Evolutionary conservation across 2,797 vertebrate species (phyloP).

Genomic region (Rachycentron canadum): DNA sequence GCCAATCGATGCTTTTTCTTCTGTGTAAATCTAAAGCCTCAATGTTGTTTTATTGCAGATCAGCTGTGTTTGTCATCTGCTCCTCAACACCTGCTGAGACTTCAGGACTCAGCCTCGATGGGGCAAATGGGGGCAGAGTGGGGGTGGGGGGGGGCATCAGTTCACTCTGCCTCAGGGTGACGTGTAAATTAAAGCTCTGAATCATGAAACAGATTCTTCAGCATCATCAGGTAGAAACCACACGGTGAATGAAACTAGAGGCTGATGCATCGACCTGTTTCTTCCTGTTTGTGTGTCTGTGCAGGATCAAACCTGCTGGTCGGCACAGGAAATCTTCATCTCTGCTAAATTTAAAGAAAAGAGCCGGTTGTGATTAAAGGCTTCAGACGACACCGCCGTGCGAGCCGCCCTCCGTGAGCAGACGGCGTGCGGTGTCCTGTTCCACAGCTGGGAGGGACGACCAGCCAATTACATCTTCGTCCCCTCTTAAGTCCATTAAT

Average conservation of each 20-base stretch:
- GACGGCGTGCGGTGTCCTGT: constrained; percentile 45
- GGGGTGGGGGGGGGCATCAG: background rate
- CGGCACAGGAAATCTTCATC: background rate
- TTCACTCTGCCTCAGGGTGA: constrained; percentile 13
- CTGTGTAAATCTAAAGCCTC: background rate
- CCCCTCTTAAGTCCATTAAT: constrained; percentile 87
- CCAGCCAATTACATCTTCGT: constrained; percentile 86
- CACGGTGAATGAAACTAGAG: no score
- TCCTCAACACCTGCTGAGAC: background rate
- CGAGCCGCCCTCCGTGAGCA: constrained; percentile 31
- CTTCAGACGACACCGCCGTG: constrained; percentile 27
- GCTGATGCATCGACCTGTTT: no score
- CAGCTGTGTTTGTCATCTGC: constrained; percentile 24
- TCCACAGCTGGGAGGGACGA: constrained; percentile 65
- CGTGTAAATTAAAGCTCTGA: constrained; percentile 14
- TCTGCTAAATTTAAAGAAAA: background rate
- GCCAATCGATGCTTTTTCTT: constrained; percentile 3
- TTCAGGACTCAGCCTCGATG: constrained; percentile 5
- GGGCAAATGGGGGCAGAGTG: background rate
- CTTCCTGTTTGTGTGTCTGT: background rate
- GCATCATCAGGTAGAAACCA: no score
- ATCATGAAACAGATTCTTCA: constrained; percentile 5
- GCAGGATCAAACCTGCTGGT: background rate
- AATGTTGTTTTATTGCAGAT: constrained; percentile 9
- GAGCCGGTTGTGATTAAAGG: constrained; percentile 8